Conservation (phyloP, 1,140 invertebrate genomes). For the Ruditapes philippinarum region DNA sequence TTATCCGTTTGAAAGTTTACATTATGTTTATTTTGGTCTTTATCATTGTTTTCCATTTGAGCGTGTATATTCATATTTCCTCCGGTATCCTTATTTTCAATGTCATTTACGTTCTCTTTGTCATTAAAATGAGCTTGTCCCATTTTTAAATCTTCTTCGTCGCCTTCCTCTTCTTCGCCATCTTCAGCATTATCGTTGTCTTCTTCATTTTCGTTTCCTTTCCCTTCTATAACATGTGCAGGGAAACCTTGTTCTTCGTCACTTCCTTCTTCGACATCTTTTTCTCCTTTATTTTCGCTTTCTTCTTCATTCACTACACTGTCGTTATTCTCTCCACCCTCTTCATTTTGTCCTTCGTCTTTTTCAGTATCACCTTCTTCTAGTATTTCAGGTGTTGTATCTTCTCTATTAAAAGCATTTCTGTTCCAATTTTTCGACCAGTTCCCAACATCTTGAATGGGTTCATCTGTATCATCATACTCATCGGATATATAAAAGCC, state of each 20-base stretch:
- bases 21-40: too few species aligned
- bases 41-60: too few species aligned
- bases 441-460: background rate
- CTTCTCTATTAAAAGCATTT: background rate
- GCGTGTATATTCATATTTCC: background rate
- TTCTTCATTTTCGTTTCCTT: conserved; percentile 50
- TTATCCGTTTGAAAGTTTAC: too few species aligned
- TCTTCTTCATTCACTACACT: conserved; percentile 11
- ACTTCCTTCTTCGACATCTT: background rate
- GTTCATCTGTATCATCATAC: background rate
- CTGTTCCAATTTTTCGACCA: background rate
- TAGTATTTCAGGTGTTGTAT: background rate
- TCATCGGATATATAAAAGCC: too few species aligned
- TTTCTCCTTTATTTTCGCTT: background rate
- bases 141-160: conserved; percentile 53
- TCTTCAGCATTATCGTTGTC: conserved; percentile 59
- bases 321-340: background rate
- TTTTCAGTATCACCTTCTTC: background rate
- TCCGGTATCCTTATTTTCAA: background rate
- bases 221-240: conserved; percentile 19
- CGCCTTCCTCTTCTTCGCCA: conserved; percentile 42
- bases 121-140: conserved; percentile 55
- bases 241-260: background rate
- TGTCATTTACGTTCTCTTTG: conserved; percentile 45
- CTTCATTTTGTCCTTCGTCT: background rate